These are phyloP conservation scores for Melanotaenia duboulayi DNA, from an alignment of 2,113 vertebrate genomes.

Conservation along the genomic window DNA sequence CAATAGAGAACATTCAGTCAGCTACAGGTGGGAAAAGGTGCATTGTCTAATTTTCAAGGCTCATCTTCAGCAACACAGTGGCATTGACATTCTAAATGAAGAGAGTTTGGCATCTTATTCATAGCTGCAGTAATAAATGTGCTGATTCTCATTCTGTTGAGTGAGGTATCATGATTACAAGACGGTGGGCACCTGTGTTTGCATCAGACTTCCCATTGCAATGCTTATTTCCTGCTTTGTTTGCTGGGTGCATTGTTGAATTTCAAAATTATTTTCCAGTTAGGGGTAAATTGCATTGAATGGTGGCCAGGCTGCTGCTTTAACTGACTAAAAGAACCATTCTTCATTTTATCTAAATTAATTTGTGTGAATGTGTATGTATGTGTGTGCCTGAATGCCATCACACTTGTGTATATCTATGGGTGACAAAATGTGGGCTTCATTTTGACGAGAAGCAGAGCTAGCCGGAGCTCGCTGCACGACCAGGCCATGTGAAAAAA, in stretches of 20 bases:
- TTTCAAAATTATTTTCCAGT: slow-evolving; percentile 74
- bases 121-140: slow-evolving; percentile 37
- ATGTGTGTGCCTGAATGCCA: slow-evolving; percentile 6
- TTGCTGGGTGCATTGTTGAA: slow-evolving; percentile 61
- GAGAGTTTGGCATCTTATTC: slow-evolving; percentile 36
- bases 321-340: slow-evolving; percentile 69
- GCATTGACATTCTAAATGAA: slow-evolving; percentile 45
- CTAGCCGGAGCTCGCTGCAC: slow-evolving; percentile 53
- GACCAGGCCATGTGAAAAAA: slow-evolving; percentile 64
- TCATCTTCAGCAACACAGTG: slow-evolving; percentile 38
- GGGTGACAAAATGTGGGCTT: slow-evolving; percentile 39
- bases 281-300: slow-evolving; percentile 72
- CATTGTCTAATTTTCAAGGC: slow-evolving; percentile 53
- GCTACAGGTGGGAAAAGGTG: slow-evolving; percentile 32
- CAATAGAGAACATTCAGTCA: slow-evolving; percentile 40
- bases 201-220: slow-evolving; percentile 37
- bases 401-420: slow-evolving; percentile 10
- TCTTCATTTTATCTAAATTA: slow-evolving; percentile 77
- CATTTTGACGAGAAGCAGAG: slow-evolving; percentile 55
- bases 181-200: slow-evolving; percentile 57
- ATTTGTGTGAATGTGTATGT: slow-evolving; percentile 28
- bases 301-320: slow-evolving; percentile 65
- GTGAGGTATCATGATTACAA: slow-evolving; percentile 48
- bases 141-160: slow-evolving; percentile 38
- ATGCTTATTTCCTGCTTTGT: slow-evolving; percentile 28